These are phyloP conservation scores for Mystacornis crossleyi DNA, from an alignment of 2,113 vertebrate species.

Conservation along the genomic window DNA sequence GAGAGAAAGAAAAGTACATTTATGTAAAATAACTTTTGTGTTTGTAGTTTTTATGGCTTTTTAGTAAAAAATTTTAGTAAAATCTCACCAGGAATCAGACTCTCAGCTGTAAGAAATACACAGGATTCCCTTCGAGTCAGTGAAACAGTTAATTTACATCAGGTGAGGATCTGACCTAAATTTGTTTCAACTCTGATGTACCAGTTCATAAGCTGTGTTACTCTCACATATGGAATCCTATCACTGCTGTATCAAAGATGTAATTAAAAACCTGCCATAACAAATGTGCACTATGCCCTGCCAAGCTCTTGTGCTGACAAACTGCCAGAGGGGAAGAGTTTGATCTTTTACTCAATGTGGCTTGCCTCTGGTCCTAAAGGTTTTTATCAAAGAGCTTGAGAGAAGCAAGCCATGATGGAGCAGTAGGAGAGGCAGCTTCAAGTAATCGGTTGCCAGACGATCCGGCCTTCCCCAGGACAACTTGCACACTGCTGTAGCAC, in stretches of 20 bases:
- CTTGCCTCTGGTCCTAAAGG: constrained; percentile 14
- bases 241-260: constrained; percentile 27
- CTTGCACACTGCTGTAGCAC: not conserved
- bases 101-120: not conserved
- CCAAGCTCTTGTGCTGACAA: constrained; percentile 41
- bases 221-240: constrained; percentile 49
- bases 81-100: not conserved
- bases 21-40: not conserved
- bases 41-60: not conserved
- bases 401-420: constrained; percentile 6
- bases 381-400: constrained; percentile 43
- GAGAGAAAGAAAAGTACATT: not conserved
- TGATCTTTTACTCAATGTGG: constrained; percentile 38
- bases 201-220: not conserved
- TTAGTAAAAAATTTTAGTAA: not conserved
- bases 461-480: not conserved
- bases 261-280: constrained; percentile 63
- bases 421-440: constrained; percentile 9
- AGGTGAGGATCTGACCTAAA: constrained; percentile 53
- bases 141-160: constrained; percentile 52
- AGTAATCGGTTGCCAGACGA: not conserved
- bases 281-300: constrained; percentile 63
- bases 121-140: not conserved
- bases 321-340: constrained; percentile 44
- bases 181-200: constrained; percentile 30